Evolutionary conservation across 2,888 invertebrate genomes (phyloP).

Genomic region (Cheiracanthium punctorium): DNA sequence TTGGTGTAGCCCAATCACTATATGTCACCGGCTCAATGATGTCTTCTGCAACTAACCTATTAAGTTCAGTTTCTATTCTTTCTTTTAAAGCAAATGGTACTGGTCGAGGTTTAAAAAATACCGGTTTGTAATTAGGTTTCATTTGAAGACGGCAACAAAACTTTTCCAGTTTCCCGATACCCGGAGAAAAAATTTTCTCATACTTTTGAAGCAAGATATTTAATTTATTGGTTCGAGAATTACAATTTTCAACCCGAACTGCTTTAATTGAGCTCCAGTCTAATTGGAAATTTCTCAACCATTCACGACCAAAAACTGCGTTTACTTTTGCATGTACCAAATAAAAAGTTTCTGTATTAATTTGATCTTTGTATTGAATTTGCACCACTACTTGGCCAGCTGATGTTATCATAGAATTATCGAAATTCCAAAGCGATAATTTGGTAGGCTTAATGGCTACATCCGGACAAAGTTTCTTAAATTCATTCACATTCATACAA

Average conservation of each 20-base stretch:
- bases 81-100: conserved; percentile 51
- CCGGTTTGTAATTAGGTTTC: conserved; percentile 53
- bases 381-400: conserved; percentile 33
- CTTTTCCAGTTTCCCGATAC: conserved; percentile 48
- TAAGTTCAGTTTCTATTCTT: conserved; percentile 45
- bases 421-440: conserved; percentile 40
- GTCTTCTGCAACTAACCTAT: conserved; percentile 43
- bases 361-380: conserved; percentile 43
- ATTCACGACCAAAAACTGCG: conserved; percentile 44
- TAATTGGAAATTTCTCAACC: conserved; percentile 34
- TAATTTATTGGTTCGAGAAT: conserved; percentile 49
- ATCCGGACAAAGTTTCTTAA: conserved; percentile 40
- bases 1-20: conserved; percentile 25
- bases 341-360: conserved; percentile 36
- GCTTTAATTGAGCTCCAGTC: conserved; percentile 45
- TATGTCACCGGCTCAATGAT: conserved; percentile 47
- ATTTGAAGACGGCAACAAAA: conserved; percentile 54
- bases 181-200: conserved; percentile 47
- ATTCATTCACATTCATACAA: conserved; percentile 43
- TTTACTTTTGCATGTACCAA: conserved; percentile 46
- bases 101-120: conserved; percentile 52
- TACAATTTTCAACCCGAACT: conserved; percentile 48
- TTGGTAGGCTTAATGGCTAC: conserved; percentile 46
- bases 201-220: conserved; percentile 51
- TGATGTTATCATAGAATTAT: conserved; percentile 40